A percentile compares a stretch with the other conserved stretches of the same genome.
Evolutionary conservation across 2,888 invertebrate genomes (phyloP).

Genomic region (Torymus auratus): DNA sequence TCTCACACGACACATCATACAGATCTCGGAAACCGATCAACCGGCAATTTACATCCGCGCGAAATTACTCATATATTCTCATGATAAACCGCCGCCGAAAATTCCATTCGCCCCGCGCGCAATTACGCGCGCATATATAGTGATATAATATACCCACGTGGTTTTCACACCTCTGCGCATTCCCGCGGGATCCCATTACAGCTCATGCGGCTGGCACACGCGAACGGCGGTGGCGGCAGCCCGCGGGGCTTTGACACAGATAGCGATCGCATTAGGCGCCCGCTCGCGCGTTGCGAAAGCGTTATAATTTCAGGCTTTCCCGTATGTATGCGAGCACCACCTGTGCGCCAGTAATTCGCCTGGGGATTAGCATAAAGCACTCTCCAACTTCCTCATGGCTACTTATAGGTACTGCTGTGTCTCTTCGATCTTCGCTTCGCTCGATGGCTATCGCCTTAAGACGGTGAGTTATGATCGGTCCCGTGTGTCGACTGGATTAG

Average conservation of each 20-base stretch:
- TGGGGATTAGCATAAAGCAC: slow-evolving; percentile 17
- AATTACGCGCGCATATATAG: no score
- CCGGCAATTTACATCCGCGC: no score
- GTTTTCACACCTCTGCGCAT: slow-evolving; percentile 32
- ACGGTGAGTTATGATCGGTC: slow-evolving; percentile 47
- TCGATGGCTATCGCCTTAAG: slow-evolving; percentile 23
- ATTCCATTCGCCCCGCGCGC: no score
- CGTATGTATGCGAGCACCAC: no score
- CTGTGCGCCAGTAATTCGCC: slow-evolving; percentile 9
- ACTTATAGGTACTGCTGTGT: background rate
- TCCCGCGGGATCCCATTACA: no score
- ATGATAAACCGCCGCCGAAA: no score
- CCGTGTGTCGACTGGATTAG: slow-evolving; percentile 21
- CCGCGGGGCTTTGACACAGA: background rate
- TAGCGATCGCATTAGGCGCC: slow-evolving; percentile 5
- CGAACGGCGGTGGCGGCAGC: background rate
- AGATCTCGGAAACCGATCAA: no score
- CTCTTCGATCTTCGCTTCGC: background rate
- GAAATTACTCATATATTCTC: no score
- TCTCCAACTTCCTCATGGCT: slow-evolving; percentile 2
- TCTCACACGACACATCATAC: no score
- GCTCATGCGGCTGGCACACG: no score
- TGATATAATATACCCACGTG: background rate
- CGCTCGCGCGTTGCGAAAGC: background rate
- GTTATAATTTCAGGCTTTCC: slow-evolving; percentile 22